Percentiles rank a stretch among this genome's conserved stretches.
phyloP scores from a whole-genome alignment of 2,888 invertebrate genomes.

The Drosophila greeni region DNA sequence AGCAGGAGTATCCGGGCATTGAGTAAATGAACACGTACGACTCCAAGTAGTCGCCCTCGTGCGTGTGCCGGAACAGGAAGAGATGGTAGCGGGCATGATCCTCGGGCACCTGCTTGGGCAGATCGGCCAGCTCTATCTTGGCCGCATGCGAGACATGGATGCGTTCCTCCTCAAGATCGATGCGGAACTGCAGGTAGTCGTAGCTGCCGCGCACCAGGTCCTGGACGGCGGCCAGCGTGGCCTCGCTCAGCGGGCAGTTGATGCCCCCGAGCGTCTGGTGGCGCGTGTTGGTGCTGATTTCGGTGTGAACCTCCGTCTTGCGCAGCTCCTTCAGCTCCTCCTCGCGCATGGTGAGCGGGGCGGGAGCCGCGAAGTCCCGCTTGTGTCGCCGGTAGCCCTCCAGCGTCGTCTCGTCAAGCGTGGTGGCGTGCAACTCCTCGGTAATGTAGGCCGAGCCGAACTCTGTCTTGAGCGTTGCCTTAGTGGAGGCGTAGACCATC shows the following conservation, averaged over 20 bases:
- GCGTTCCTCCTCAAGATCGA: constrained; percentile 84
- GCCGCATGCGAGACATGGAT: constrained; percentile 89
- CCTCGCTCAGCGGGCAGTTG: constrained; percentile 91
- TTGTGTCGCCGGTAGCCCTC: constrained; percentile 90
- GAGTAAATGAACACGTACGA: constrained; percentile 97
- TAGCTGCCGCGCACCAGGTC: constrained; percentile 86
- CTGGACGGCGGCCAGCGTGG: constrained; percentile 86
- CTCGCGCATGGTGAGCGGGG: constrained; percentile 92
- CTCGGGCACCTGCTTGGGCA: constrained; percentile 89
- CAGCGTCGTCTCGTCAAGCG: constrained; percentile 88
- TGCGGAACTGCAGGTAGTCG: constrained; percentile 89
- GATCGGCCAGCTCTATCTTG: constrained; percentile 82
- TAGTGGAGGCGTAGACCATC: constrained; percentile 98
- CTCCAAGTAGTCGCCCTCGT: constrained; percentile 94
- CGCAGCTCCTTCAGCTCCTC: constrained; percentile 90
- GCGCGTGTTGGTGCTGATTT: constrained; percentile 88
- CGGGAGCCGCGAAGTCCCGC: constrained; percentile 88
- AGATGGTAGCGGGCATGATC: constrained; percentile 91
- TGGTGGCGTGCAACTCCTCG: constrained; percentile 95
- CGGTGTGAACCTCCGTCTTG: constrained; percentile 85
- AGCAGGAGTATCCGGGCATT: constrained; percentile 97
- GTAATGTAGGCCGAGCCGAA: constrained; percentile 96
- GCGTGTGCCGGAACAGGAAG: constrained; percentile 90
- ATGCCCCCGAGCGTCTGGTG: constrained; percentile 95
- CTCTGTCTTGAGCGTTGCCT: constrained; percentile 96